Conservation (phyloP, 2,797 vertebrate species). For the Eulemur coronatus region DNA sequence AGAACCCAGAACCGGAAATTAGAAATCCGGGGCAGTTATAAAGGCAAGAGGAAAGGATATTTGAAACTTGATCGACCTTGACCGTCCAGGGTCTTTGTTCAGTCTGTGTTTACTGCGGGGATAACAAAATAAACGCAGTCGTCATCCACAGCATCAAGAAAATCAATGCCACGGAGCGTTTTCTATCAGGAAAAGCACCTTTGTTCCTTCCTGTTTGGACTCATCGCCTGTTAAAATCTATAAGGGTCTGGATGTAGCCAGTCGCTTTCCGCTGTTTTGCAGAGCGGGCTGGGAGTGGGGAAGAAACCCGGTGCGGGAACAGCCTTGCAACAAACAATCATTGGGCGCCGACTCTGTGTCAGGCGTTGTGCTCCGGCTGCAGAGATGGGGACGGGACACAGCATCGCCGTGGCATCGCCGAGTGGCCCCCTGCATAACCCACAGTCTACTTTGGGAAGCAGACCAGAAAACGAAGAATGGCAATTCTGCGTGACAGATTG, state of each 20-base stretch:
- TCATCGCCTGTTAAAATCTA: background rate
- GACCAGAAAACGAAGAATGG: background rate
- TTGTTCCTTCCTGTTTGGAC: background rate
- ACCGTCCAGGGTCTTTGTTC: background rate
- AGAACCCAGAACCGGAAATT: background rate
- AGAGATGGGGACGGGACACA: background rate
- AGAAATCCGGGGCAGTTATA: background rate
- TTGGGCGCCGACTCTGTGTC: background rate
- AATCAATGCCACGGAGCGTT: background rate
- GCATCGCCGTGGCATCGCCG: fast-evolving
- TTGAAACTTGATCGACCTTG: background rate
- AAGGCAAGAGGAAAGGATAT: background rate
- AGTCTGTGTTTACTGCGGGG: background rate
- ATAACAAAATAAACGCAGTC: constrained; percentile 2
- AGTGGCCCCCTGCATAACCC: background rate
- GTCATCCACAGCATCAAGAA: background rate
- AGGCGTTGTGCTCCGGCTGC: background rate
- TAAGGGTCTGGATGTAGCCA: background rate
- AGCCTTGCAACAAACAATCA: background rate
- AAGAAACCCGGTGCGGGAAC: background rate
- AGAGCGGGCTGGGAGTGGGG: background rate
- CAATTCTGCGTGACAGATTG: background rate
- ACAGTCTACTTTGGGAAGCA: background rate
- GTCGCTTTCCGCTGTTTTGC: background rate
- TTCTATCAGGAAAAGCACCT: background rate